These are phyloP conservation scores for Tethea ocularis DNA, from an alignment of 2,888 invertebrate genomes.

Conservation along the genomic window DNA sequence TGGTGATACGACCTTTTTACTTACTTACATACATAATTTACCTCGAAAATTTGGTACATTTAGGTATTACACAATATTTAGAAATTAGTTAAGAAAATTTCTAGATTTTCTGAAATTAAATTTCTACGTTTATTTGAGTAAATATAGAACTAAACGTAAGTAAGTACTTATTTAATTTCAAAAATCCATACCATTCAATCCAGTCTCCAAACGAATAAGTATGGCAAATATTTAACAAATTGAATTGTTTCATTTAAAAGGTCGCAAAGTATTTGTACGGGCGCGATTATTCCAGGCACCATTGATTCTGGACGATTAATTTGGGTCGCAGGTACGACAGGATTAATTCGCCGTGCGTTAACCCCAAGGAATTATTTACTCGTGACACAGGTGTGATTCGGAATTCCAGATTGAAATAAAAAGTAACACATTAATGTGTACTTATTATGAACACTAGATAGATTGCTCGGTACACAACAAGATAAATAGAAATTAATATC, in stretches of 20 bases:
- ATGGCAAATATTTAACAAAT: conserved; percentile 4
- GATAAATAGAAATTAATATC: too few relatives aligned
- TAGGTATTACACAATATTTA: too few relatives aligned
- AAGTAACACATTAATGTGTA: not conserved
- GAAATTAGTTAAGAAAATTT: too few relatives aligned
- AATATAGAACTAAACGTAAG: too few relatives aligned
- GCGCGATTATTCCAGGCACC: conserved; percentile 3
- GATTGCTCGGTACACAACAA: too few relatives aligned
- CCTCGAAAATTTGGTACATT: too few relatives aligned
- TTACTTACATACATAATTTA: too few relatives aligned
- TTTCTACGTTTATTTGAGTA: too few relatives aligned
- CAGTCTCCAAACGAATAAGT: not conserved
- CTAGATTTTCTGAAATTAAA: too few relatives aligned
- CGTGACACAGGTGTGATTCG: not conserved
- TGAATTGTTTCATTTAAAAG: not conserved
- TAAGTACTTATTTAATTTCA: too few relatives aligned
- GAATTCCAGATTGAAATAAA: not conserved
- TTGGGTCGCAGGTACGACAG: conserved; percentile 7
- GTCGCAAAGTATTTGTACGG: conserved; percentile 7
- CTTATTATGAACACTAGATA: not conserved
- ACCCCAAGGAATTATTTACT: conserved; percentile 7
- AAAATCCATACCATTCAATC: not conserved
- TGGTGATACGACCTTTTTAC: too few relatives aligned
- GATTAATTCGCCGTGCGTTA: conserved; percentile 8
- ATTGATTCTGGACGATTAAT: conserved; percentile 11